Percentiles rank a stretch among this genome's conserved stretches.
Conservation (phyloP, 2,113 vertebrate species). For the Orcinus orca region DNA sequence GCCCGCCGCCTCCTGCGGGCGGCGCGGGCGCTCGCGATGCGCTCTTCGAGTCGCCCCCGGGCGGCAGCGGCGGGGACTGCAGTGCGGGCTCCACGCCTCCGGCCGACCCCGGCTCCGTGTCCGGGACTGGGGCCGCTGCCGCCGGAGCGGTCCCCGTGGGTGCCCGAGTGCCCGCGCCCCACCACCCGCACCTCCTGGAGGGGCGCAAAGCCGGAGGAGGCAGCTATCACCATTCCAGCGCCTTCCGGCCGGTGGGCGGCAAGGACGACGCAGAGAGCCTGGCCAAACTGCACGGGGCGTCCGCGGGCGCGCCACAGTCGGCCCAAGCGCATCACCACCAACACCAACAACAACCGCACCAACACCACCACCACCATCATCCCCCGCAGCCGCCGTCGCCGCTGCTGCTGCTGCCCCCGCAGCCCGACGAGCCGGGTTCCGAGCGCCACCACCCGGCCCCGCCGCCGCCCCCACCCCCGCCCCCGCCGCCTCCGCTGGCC, state of each 20-base stretch:
- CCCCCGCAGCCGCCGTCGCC: conserved; percentile 54
- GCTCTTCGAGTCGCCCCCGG: conserved; percentile 73
- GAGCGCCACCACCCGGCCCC: conserved; percentile 70
- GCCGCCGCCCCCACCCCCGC: not conserved
- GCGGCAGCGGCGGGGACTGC: conserved; percentile 69
- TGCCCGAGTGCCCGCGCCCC: conserved; percentile 48
- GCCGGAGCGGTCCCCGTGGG: not conserved
- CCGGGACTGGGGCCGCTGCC: not conserved
- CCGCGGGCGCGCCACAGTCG: conserved; percentile 63
- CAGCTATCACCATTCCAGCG: conserved; percentile 90
- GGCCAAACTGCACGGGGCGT: conserved; percentile 91
- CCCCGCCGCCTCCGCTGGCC: conserved; percentile 61
- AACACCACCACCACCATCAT: conserved; percentile 47
- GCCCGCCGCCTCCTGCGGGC: conserved; percentile 30
- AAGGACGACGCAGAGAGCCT: conserved; percentile 92
- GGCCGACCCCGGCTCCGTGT: not conserved
- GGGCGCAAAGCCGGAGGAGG: conserved; percentile 67
- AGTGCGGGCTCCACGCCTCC: conserved; percentile 70
- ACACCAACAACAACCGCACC: conserved; percentile 49
- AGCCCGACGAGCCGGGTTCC: conserved; percentile 61
- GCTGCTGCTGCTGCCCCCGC: conserved; percentile 59
- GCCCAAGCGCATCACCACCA: conserved; percentile 56
- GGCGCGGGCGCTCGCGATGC: conserved; percentile 2
- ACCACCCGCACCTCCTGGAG: conserved; percentile 76
- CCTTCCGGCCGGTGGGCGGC: conserved; percentile 92